Percentiles rank a stretch among this genome's conserved stretches.
These are phyloP conservation scores for Centropyge bicolor DNA, from an alignment of 2,797 vertebrate species.

Conservation along the genomic window DNA sequence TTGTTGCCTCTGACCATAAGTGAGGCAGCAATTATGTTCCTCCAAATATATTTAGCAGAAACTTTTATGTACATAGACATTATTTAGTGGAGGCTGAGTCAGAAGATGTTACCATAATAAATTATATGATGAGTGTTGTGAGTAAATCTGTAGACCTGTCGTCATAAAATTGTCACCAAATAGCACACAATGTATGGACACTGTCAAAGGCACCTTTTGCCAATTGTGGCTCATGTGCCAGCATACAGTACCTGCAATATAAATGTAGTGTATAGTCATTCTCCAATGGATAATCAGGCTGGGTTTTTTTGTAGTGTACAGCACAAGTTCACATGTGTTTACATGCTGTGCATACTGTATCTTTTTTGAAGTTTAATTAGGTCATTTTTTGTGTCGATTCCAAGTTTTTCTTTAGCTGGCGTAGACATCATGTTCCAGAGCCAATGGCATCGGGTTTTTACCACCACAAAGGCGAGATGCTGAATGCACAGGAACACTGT, in stretches of 20 bases:
- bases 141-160: background rate
- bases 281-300: conserved; percentile 29
- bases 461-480: conserved; percentile 47
- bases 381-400: conserved; percentile 61
- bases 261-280: conserved; percentile 8
- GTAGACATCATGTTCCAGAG: conserved; percentile 16
- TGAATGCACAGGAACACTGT: conserved; percentile 62
- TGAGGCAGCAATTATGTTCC: background rate
- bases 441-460: conserved; percentile 57
- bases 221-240: background rate
- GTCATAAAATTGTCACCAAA: background rate
- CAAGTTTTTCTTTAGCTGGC: conserved; percentile 63
- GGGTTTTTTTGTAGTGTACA: conserved; percentile 1
- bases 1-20: background rate
- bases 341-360: conserved; percentile 57
- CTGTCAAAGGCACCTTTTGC: background rate
- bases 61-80: background rate
- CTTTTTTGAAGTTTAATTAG: conserved; percentile 73
- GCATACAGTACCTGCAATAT: conserved; percentile 4
- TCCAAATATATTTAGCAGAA: background rate
- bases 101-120: background rate
- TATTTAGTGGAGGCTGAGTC: background rate
- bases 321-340: conserved; percentile 42
- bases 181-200: background rate
- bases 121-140: background rate